Base-by-base conservation (phyloP, 2,888 invertebrate species). In the Cosmopolites sordidus region DNA sequence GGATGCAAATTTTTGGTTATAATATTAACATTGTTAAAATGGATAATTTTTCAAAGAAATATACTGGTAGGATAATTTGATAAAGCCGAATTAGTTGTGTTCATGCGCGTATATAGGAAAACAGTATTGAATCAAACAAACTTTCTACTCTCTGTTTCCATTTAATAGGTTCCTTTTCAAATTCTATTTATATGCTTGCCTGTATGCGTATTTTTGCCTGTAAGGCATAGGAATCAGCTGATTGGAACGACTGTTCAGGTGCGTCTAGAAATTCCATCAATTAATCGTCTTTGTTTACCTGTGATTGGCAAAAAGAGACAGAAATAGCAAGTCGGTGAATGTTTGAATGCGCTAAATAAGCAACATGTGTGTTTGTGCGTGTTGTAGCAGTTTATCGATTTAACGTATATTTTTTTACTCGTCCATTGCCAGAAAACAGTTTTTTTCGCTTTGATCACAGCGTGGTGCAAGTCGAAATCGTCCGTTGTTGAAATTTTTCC, bases 301-400 rank as follows among this genome's bases (percentile, higher is more conserved):
- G 3, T 11, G 2, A 11, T 12, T 4, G 11, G 33, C 27, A 6
- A 33, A 33, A 33, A 22, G 22, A 22, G 22, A 22, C 8, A 22
- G 22, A 22, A 8, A 33, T 33, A 12, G n/a, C n/a, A 33, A 12
- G 33, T 33, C 2, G 33, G 33, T 33, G 5, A 33, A 9, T 12
- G 33, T 12, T 33, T 11, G 56, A 60, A 62, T 64, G 60, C 60
- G 54, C 42, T 50, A 51, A 54, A 54, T 60, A 62, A 33, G 67
- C 68, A 68, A 68, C 68, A 68, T 67, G 68, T 68, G 68, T 64
- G 63, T 55, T 62, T 64, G 64, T 63, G 62, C 60, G 56, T 43
- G 51, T 56, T 54, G 53, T 60, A 33, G 33, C 33, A 33, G 3
- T 33, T 12, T 67, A 68, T 68, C 61, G 66, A 67, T 66, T 65